Evolutionary conservation across 1,140 invertebrate genomes (phyloP).

Genomic region (Pollicipes pollicipes): DNA sequence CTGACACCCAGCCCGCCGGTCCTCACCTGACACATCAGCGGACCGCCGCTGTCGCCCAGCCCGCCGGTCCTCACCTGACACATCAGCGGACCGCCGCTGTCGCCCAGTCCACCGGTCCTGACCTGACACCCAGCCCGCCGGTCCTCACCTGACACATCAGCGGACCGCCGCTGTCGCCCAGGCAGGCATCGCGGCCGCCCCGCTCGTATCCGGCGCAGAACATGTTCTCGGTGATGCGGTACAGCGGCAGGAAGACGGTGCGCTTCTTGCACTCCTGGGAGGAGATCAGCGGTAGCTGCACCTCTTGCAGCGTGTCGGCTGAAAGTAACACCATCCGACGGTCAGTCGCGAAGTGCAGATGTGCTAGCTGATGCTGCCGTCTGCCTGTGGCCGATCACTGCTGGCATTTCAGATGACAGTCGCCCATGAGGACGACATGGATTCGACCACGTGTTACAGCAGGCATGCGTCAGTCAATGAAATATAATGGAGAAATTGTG

Average conservation of each 20-base stretch:
- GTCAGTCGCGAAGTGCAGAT: slow-evolving; percentile 4
- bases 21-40: slow-evolving; percentile 53
- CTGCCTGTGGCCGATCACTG: too few relatives aligned
- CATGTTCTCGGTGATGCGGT: slow-evolving; percentile 70
- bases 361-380: neutral
- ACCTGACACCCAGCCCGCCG: too few relatives aligned
- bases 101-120: too few relatives aligned
- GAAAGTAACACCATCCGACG: slow-evolving; percentile 18
- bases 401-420: too few relatives aligned
- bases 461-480: too few relatives aligned
- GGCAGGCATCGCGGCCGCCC: slow-evolving; percentile 57
- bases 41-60: slow-evolving; percentile 74
- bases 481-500: too few relatives aligned
- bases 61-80: too few relatives aligned
- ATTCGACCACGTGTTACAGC: too few relatives aligned
- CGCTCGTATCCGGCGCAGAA: slow-evolving; percentile 65
- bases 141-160: slow-evolving; percentile 47
- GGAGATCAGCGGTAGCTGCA: slow-evolving; percentile 61
- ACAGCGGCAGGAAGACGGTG: slow-evolving; percentile 55
- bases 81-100: too few relatives aligned
- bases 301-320: slow-evolving; percentile 72
- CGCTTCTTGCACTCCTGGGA: slow-evolving; percentile 58
- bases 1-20: too few relatives aligned
- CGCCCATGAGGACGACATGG: too few relatives aligned
- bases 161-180: slow-evolving; percentile 76